phyloP scores from a whole-genome alignment of 2,113 vertebrate genomes.

The Hirundichthys speculiger region DNA sequence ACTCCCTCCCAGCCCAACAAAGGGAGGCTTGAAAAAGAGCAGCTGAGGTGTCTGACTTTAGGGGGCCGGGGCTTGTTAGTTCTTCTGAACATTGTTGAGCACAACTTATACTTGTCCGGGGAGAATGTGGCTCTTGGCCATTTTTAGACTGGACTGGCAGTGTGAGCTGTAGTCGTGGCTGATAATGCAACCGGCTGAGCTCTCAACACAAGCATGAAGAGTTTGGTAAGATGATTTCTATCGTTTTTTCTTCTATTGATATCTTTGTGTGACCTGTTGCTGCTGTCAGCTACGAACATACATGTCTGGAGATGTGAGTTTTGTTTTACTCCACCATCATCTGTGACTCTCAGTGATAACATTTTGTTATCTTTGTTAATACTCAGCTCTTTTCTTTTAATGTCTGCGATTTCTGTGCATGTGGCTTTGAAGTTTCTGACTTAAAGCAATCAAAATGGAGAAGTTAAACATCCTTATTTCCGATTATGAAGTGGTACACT shows the following conservation, averaged over 20 bases:
- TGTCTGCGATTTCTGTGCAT: background rate
- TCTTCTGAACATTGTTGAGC: conserved; percentile 68
- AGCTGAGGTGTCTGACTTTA: conserved; percentile 48
- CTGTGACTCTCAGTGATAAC: background rate
- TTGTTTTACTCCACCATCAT: background rate
- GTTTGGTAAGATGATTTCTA: conserved; percentile 57
- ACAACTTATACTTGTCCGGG: conserved; percentile 59
- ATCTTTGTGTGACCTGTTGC: conserved; percentile 13
- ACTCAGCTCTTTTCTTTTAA: conserved; percentile 1
- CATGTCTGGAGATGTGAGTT: conserved; percentile 4
- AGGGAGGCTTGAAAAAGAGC: background rate
- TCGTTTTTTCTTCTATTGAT: conserved; percentile 2
- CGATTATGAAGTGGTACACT: conserved; percentile 9
- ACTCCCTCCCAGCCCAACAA: background rate
- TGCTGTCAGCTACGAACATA: background rate
- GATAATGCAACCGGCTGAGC: conserved; percentile 64
- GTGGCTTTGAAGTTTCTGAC: background rate
- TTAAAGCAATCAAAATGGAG: background rate
- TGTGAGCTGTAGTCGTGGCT: conserved; percentile 48
- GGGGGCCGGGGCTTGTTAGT: conserved; percentile 56
- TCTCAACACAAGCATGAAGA: conserved; percentile 44
- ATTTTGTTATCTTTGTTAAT: background rate
- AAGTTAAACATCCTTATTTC: conserved; percentile 22
- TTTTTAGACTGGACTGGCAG: conserved; percentile 70
- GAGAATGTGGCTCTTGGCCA: conserved; percentile 70